Evolutionary conservation across 2,888 invertebrate genomes (phyloP), one percentile per base, ranked within the genome.

Genomic region (Serrognathus titanus): DNA sequence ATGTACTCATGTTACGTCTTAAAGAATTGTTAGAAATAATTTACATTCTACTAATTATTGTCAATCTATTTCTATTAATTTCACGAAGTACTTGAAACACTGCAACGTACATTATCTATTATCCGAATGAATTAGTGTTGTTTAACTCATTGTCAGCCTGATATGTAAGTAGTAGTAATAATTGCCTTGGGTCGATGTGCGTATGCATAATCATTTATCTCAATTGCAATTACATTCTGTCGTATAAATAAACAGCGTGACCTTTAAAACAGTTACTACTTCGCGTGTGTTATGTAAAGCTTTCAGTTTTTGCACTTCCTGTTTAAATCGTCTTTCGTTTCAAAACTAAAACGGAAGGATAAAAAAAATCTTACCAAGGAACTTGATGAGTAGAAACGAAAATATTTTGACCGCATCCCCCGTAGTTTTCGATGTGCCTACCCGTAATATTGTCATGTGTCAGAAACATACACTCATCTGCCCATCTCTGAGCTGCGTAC

Each of bases 391-490:
- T 84, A n/a, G 90, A 83, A 24, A 90, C 87, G 73, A 91, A 92
- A 58, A 92, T 86, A 75, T 92, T 92, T 75, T 92, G 91, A 2
- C 91, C 92, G 70, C 91, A 91, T 31, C 83, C 78, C 35, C 91
- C 91, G 62, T 86, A 85, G 57, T 82, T 78, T 11, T 86, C 82
- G 35, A 87, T 82, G 57, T 82, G 81, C 57, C 88, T 82, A 55
- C 89, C 89, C 16, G 81, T 80, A 1, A 82, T 79, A 65, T 84
- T 83, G 69, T 90, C 90, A 72, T 92, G 91, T 38, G 81, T 80
- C 35, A 92, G 77, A 66, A 86, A 84, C 64, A 82, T 76, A 69
- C 92, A 92, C 63, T 83, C 78, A 56, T 88, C 84, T 0, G 92
- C 87, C 83, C 91, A 91, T 54, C 77, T 79, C 73, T 91, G 90